These are phyloP conservation scores for Linnaemya tessellans DNA, from an alignment of 2,888 invertebrate genomes.

Conservation along the genomic window DNA sequence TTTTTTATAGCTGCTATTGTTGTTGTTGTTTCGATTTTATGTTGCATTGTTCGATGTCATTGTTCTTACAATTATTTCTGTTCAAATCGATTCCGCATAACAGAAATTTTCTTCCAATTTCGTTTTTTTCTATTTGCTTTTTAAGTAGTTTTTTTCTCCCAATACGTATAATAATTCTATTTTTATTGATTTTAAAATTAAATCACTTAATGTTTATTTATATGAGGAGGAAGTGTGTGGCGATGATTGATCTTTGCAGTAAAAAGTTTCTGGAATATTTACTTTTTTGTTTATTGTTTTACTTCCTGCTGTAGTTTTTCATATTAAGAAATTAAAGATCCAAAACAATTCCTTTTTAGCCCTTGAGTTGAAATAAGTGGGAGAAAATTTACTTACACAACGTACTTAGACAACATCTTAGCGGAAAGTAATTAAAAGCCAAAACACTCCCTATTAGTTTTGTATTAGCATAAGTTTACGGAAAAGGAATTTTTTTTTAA, in stretches of 20 bases:
- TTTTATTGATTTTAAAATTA: slow-evolving; percentile 63
- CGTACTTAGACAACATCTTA: too few species aligned
- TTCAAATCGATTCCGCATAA: slow-evolving; percentile 81
- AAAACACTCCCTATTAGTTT: too few species aligned
- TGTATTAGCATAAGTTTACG: too few species aligned
- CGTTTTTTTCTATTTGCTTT: slow-evolving; percentile 30
- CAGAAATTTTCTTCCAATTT: slow-evolving; percentile 75
- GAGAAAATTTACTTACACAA: too few species aligned
- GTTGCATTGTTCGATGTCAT: slow-evolving; percentile 75
- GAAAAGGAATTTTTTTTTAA: too few species aligned
- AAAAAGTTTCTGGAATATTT: not conserved
- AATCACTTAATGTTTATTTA: slow-evolving; percentile 68
- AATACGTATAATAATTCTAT: slow-evolving; percentile 58
- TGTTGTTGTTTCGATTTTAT: slow-evolving; percentile 50
- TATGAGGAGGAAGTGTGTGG: slow-evolving; percentile 46
- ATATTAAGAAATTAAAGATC: not conserved
- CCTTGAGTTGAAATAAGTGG: not conserved
- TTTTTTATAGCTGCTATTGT: slow-evolving; percentile 30
- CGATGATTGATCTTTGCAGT: slow-evolving; percentile 25
- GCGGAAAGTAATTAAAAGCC: too few species aligned
- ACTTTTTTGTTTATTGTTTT: not conserved
- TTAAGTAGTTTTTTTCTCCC: slow-evolving; percentile 49
- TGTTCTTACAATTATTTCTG: slow-evolving; percentile 78
- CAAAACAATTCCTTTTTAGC: not conserved
- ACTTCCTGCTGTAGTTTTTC: slow-evolving; percentile 20